Evolutionary conservation across 1,140 invertebrate genomes (phyloP).

Genomic region (Drosophila paulistorum): DNA sequence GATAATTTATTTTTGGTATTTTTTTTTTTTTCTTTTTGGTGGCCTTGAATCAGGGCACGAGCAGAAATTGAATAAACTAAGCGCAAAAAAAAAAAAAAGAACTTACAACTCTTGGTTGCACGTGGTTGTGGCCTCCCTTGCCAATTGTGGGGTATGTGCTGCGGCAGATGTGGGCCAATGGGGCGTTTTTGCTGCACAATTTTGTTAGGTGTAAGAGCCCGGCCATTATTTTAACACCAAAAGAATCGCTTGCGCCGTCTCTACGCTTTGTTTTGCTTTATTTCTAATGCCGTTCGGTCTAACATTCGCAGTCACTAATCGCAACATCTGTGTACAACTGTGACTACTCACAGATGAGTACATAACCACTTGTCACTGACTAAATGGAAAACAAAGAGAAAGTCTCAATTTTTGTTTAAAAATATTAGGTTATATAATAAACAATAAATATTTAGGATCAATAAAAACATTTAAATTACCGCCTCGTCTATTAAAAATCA

Average conservation of each 20-base stretch:
- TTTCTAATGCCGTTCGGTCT: background rate
- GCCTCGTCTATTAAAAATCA: background rate
- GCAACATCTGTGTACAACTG: background rate
- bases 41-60: conserved; percentile 55
- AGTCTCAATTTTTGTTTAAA: background rate
- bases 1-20: conserved; percentile 35
- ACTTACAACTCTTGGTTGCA: conserved; percentile 65
- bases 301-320: background rate
- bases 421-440: background rate
- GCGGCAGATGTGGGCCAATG: conserved; percentile 38
- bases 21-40: conserved; percentile 12
- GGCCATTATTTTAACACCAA: conserved; percentile 64
- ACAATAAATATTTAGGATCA: background rate
- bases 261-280: conserved; percentile 36
- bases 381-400: background rate
- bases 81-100: background rate
- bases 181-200: conserved; percentile 65
- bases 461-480: too few species aligned
- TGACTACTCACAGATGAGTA: background rate
- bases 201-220: conserved; percentile 67
- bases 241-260: conserved; percentile 34
- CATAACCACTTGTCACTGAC: conserved; percentile 22
- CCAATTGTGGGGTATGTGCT: conserved; percentile 38
- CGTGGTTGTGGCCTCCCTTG: conserved; percentile 28
- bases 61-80: background rate